These are phyloP conservation scores for Spongilla lacustris DNA, from an alignment of 37 sponge, comb jelly and placozoan genomes.

Conservation along the genomic window DNA sequence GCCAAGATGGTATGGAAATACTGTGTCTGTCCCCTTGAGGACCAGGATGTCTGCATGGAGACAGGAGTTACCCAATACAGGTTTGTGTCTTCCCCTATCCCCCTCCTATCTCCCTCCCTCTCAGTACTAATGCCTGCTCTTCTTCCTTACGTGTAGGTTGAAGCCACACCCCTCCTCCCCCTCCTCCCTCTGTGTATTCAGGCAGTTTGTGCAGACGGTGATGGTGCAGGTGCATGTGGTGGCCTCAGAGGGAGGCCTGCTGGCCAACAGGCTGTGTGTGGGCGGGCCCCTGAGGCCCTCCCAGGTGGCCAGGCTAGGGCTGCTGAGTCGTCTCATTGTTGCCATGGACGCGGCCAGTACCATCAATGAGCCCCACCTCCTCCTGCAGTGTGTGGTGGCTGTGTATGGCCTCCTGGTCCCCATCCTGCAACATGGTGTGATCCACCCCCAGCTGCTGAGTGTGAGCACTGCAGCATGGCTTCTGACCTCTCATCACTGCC, in stretches of 20 bases:
- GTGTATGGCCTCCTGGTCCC: constrained; percentile 82
- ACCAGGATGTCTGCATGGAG: not conserved
- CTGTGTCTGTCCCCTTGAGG: constrained; percentile 30
- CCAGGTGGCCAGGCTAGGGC: constrained; percentile 58
- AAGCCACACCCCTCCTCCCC: constrained; percentile 4
- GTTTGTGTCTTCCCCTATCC: not conserved
- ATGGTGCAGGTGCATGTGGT: constrained; percentile 43
- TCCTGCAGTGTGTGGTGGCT: constrained; percentile 79
- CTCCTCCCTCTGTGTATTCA: not conserved
- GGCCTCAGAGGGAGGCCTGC: constrained; percentile 3
- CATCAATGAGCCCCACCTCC: constrained; percentile 63
- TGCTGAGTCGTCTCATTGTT: constrained; percentile 61
- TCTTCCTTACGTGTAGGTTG: not conserved
- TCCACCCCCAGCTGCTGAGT: constrained; percentile 28
- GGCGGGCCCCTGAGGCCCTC: constrained; percentile 9
- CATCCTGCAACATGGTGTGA: constrained; percentile 69
- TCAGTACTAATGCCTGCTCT: not conserved
- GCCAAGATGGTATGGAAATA: constrained; percentile 71
- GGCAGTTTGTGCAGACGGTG: constrained; percentile 49
- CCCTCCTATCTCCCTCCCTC: not conserved
- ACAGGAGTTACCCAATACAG: not conserved
- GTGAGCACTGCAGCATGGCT: not conserved
- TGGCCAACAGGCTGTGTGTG: constrained; percentile 18
- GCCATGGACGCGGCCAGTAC: constrained; percentile 71
- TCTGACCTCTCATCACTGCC: not conserved